Base-by-base conservation (phyloP, 64 coral and sea anemone genomes). In the Montipora foliosa region DNA sequence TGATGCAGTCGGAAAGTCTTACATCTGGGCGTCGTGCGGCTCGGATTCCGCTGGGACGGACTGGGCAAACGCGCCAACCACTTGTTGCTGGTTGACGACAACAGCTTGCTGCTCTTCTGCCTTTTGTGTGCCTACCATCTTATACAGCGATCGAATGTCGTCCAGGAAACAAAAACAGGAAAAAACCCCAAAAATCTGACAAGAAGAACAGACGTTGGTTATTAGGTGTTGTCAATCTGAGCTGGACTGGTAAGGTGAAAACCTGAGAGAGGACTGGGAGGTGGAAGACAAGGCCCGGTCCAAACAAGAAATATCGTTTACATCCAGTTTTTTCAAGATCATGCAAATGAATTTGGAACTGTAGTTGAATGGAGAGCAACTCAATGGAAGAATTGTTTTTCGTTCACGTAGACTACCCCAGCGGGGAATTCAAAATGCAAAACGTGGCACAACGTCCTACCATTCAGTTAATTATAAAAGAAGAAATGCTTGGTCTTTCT, bases 111-210 rank as follows among this genome's bases (percentile, higher is more conserved):
- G 17, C 15, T 37, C 29, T 37, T 72, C 68, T 72, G 68, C 68
- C 68, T 72, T 72, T 72, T 72, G 68, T 72, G 68, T 72, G 8
- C 68, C 68, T 6, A 72, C 9, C 68, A 72, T 72, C 68, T 72
- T 72, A 8, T 72, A 24, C 19, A 72, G 16, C 13, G 13, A 19
- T 19, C 68, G 68, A 72, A 72, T 5, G 68, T 72, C 68, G 68
- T 72, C n/a, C 68, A 72, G 68, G 16, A 24, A 72, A 72, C 68
- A 24, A 72, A 72, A 8, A 8, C 68, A 72, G 68, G 4, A 4
- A 19, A 7, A n/a, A 72, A 72, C 2, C 2, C 68, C 68, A 72
- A 72, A 72, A 19, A 72, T 72, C 68, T 72, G 68, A 72, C 16
- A 21, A 72, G 68, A 72, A 72, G 68, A 19, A 72, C 13, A 24